Evolutionary conservation across 2,888 invertebrate species (phyloP).

Genomic region (Germaria angustata): DNA sequence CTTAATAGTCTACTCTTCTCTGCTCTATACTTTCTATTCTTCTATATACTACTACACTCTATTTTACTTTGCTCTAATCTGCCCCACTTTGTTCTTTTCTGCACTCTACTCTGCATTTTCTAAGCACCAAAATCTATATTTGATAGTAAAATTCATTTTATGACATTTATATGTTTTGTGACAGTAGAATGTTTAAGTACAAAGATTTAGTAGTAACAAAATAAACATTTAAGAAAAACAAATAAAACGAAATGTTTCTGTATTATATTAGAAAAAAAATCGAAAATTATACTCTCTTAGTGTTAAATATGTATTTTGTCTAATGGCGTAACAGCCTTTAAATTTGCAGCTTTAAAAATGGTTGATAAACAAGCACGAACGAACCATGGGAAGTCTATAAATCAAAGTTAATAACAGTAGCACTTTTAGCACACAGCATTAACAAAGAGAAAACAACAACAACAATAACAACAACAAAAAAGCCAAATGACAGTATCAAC

Average conservation of each 20-base stretch:
- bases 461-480: not conserved
- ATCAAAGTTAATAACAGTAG: constrained; percentile 61
- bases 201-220: too few relatives aligned
- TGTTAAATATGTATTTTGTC: constrained; percentile 25
- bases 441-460: not conserved
- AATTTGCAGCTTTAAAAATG: not conserved
- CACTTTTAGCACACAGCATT: not conserved
- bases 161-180: too few relatives aligned
- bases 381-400: constrained; percentile 66
- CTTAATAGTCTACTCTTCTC: too few relatives aligned
- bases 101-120: too few relatives aligned
- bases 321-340: constrained; percentile 5
- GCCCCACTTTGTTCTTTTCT: too few relatives aligned
- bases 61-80: too few relatives aligned
- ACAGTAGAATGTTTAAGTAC: too few relatives aligned
- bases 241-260: not conserved
- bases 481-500: constrained; percentile 2
- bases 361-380: not conserved
- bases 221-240: not conserved
- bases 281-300: too few relatives aligned
- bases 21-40: too few relatives aligned
- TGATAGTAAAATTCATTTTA: too few relatives aligned
- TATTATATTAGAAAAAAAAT: not conserved
- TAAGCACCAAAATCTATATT: too few relatives aligned
- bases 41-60: too few relatives aligned